Evolutionary conservation across 2,888 invertebrate species (phyloP).

Genomic region (Phania funesta): DNA sequence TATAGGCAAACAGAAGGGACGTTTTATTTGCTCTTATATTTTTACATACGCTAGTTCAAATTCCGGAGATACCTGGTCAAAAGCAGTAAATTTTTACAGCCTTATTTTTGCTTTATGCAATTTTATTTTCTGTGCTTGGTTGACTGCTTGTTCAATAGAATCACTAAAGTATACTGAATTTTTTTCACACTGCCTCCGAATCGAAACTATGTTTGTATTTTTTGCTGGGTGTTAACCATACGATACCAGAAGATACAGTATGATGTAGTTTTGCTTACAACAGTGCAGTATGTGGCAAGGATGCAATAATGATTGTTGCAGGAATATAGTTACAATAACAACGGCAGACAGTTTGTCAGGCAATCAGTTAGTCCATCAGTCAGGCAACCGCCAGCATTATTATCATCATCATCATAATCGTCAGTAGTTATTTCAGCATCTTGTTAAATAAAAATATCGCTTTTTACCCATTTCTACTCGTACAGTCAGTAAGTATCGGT

Average conservation of each 20-base stretch:
- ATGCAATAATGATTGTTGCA: conserved; percentile 51
- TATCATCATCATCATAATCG: neutral
- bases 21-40: no score
- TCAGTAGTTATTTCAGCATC: conserved; percentile 29
- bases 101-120: no score
- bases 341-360: neutral
- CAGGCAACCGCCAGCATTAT: conserved; percentile 1
- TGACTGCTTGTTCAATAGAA: no score
- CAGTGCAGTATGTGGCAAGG: conserved; percentile 21
- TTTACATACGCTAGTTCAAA: no score
- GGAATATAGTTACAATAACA: conserved; percentile 4
- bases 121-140: no score
- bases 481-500: neutral
- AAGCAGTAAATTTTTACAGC: no score
- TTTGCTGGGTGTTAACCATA: conserved; percentile 7
- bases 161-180: no score
- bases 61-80: no score
- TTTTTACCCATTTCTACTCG: neutral
- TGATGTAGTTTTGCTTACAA: conserved; percentile 10
- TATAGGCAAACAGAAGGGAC: no score
- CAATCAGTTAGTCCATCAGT: neutral
- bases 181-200: no score
- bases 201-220: neutral
- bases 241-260: neutral
- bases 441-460: conserved; percentile 46